Evolutionary conservation across 2,888 invertebrate genomes (phyloP).

Genomic region (Melolontha melolontha): DNA sequence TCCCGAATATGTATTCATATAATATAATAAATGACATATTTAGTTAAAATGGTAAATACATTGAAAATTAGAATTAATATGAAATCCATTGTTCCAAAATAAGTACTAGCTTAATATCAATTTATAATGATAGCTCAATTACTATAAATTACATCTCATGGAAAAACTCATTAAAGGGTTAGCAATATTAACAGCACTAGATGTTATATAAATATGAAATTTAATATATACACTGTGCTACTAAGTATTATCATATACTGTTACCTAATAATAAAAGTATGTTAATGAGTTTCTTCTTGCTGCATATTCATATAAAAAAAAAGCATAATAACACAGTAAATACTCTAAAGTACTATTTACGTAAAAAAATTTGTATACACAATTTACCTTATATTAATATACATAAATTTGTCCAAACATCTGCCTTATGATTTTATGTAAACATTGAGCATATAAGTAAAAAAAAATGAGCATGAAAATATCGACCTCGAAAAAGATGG

Average conservation of each 20-base stretch:
- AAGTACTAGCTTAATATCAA: too few species aligned
- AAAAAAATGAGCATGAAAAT: not conserved
- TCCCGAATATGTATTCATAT: too few species aligned
- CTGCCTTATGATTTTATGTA: not conserved
- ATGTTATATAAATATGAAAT: not conserved
- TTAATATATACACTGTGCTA: not conserved
- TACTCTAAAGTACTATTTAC: not conserved
- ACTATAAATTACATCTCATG: too few species aligned
- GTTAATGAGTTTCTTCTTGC: constrained; percentile 1
- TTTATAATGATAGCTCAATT: too few species aligned
- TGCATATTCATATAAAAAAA: constrained; percentile 7
- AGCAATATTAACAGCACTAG: too few species aligned
- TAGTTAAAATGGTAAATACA: too few species aligned
- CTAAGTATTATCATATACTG: not conserved
- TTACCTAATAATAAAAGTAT: not conserved
- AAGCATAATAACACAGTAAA: constrained; percentile 21
- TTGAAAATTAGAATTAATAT: too few species aligned
- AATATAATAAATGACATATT: too few species aligned
- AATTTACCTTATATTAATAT: constrained; percentile 10
- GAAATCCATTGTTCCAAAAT: too few species aligned
- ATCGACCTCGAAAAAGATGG: too few species aligned
- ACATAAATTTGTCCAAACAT: constrained; percentile 21
- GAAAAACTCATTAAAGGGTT: too few species aligned
- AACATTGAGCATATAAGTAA: constrained; percentile 1
- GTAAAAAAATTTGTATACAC: constrained; percentile 10